Evolutionary conservation across 1,140 invertebrate genomes (phyloP).

Genomic region (Drosophila ercepeae): DNA sequence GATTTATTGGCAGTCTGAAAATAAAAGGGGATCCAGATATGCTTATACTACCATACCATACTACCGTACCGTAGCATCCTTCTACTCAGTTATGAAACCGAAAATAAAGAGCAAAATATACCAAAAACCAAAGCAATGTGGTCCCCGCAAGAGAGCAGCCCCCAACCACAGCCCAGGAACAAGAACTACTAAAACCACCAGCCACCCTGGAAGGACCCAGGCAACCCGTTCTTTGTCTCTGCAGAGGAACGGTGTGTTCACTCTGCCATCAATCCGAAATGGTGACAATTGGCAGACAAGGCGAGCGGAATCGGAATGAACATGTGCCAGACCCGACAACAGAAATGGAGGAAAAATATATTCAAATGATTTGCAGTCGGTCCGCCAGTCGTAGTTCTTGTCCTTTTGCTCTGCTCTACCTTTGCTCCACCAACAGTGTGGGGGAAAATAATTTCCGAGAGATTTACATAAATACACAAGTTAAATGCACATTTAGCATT

Average conservation of each 20-base stretch:
- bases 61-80: slow-evolving; percentile 21
- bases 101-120: slow-evolving; percentile 42
- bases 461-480: slow-evolving; percentile 83
- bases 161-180: slow-evolving; percentile 23
- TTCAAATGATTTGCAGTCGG: slow-evolving; percentile 73
- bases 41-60: slow-evolving; percentile 7
- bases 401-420: slow-evolving; percentile 6
- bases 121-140: slow-evolving; percentile 29
- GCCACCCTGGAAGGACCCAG: neutral
- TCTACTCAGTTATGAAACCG: slow-evolving; percentile 30
- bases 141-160: neutral
- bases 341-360: slow-evolving; percentile 45
- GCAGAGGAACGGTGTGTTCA: slow-evolving; percentile 23
- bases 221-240: too few species aligned
- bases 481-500: slow-evolving; percentile 83
- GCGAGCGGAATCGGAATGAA: slow-evolving; percentile 43
- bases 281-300: slow-evolving; percentile 70
- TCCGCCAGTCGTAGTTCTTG: slow-evolving; percentile 21
- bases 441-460: slow-evolving; percentile 73
- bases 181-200: slow-evolving; percentile 25
- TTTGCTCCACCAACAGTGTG: neutral
- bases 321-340: slow-evolving; percentile 32
- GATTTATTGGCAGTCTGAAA: slow-evolving; percentile 50
- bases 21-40: neutral
- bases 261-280: slow-evolving; percentile 65